Conservation (phyloP, 2,797 vertebrate species). For the Rallus crepitans region DNA sequence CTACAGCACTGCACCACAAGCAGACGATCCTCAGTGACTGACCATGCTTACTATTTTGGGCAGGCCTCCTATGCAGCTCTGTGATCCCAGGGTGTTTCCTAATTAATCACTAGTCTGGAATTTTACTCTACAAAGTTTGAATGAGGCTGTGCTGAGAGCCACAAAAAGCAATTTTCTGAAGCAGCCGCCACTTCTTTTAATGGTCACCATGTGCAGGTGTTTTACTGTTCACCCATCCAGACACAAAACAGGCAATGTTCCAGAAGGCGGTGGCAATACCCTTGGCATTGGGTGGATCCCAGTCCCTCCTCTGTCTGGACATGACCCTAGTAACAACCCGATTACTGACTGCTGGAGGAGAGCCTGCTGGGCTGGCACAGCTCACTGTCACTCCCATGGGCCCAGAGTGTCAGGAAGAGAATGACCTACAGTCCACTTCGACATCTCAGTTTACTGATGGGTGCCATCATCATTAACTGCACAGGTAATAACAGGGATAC, state of each 20-base stretch:
- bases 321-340: not conserved
- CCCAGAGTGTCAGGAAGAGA: not conserved
- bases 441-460: not conserved
- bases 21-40: not conserved
- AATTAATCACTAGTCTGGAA: not conserved
- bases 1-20: not conserved
- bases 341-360: not conserved
- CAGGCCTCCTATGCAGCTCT: not conserved
- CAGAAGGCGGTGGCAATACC: rapidly evolving
- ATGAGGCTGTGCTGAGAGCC: not conserved
- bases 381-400: not conserved
- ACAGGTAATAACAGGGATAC: not conserved
- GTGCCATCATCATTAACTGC: not conserved
- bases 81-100: not conserved
- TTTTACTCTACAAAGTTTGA: not conserved
- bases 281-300: not conserved
- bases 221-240: not conserved
- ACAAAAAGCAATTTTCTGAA: not conserved
- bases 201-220: rapidly evolving
- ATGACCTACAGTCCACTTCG: not conserved
- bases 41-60: not conserved
- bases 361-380: not conserved
- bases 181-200: not conserved
- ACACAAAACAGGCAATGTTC: not conserved
- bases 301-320: not conserved